phyloP scores from a whole-genome alignment of 2,797 vertebrate genomes.

The Odontamblyopus rebecca region DNA sequence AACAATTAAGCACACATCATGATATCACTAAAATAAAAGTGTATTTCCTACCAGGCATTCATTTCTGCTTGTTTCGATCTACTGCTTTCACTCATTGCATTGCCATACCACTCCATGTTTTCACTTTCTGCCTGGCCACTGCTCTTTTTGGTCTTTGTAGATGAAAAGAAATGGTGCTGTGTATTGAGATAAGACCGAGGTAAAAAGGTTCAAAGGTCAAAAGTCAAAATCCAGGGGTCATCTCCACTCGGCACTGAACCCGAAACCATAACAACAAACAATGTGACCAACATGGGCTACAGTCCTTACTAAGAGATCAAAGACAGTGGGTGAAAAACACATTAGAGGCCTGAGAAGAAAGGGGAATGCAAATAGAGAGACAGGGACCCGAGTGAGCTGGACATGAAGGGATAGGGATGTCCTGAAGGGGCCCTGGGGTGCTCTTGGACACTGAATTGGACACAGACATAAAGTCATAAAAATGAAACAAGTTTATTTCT shows the following conservation, averaged over 20 bases:
- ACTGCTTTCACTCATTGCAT: slow-evolving; percentile 4
- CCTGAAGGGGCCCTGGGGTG: slow-evolving; percentile 37
- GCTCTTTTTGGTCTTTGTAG: slow-evolving; percentile 40
- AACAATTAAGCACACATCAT: no score
- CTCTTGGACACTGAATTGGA: slow-evolving; percentile 45
- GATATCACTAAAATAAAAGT: no score
- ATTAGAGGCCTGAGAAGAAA: slow-evolving; percentile 27
- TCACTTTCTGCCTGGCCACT: slow-evolving; percentile 24
- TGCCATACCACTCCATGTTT: slow-evolving; percentile 16
- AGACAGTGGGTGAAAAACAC: slow-evolving; percentile 24
- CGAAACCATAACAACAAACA: slow-evolving; percentile 22
- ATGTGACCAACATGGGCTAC: slow-evolving; percentile 30
- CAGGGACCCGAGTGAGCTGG: slow-evolving; percentile 24
- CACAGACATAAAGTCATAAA: slow-evolving; percentile 40
- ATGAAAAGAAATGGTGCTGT: slow-evolving; percentile 52
- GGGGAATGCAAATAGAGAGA: slow-evolving; percentile 36
- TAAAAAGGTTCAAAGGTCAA: slow-evolving; percentile 37
- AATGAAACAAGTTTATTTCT: slow-evolving; percentile 32
- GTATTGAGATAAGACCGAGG: slow-evolving; percentile 39
- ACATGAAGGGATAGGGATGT: slow-evolving; percentile 19
- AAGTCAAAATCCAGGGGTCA: slow-evolving; percentile 48
- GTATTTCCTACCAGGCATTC: background rate
- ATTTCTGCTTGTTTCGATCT: slow-evolving; percentile 8
- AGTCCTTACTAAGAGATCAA: slow-evolving; percentile 39
- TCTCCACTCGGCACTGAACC: slow-evolving; percentile 22